phyloP scores from a whole-genome alignment of 2,888 invertebrate species.

The Watsonalla cultraria region DNA sequence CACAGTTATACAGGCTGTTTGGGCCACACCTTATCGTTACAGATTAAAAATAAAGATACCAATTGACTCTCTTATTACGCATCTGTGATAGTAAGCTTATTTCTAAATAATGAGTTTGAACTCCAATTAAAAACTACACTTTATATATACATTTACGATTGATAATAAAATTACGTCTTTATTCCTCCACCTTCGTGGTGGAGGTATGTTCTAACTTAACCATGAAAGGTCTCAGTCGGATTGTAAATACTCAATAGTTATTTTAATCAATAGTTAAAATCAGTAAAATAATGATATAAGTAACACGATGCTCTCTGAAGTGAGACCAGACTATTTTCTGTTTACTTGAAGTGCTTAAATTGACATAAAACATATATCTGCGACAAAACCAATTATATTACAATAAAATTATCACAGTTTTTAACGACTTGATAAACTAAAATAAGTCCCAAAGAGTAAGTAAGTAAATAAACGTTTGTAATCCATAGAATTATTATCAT shows the following conservation, averaged over 20 bases:
- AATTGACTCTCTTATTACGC: conserved; percentile 1
- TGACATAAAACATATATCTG: not conserved
- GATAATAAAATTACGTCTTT: conserved; percentile 5
- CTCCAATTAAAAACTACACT: not conserved
- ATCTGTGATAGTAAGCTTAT: conserved; percentile 20
- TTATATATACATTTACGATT: conserved; percentile 9
- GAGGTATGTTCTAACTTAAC: not conserved
- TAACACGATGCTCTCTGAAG: not conserved
- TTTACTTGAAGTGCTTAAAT: not conserved
- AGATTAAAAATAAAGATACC: not conserved
- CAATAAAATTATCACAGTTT: not conserved
- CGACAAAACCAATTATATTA: not conserved
- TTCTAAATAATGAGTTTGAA: not conserved
- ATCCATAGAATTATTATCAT: conserved; percentile 2
- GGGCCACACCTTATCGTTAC: not conserved
- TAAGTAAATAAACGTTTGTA: not conserved
- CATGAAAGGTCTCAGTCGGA: not conserved
- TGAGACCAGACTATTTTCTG: not conserved
- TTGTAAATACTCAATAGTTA: not conserved
- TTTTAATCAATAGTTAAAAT: not conserved
- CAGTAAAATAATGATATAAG: not conserved
- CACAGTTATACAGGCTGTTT: too few species aligned
- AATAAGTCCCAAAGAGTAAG: not conserved
- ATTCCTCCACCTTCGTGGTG: not conserved
- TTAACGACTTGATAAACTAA: not conserved